phyloP scores from a whole-genome alignment of 2,797 vertebrate species.

The Tauraco hartlaubi region DNA sequence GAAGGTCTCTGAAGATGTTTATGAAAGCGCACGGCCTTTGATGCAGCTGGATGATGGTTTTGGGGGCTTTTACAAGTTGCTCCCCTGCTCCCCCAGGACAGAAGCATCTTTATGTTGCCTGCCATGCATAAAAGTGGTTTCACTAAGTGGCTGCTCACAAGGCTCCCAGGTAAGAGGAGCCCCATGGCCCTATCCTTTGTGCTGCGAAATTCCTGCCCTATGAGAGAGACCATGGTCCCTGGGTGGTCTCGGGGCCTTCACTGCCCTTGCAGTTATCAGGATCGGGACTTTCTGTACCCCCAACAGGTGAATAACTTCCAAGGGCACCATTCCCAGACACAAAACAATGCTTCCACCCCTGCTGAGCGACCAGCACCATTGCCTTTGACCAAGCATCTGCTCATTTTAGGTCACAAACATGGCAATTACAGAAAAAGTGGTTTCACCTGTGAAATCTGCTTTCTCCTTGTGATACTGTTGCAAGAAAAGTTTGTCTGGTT shows the following conservation, averaged over 20 bases:
- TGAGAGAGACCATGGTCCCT: not conserved
- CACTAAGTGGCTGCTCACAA: not conserved
- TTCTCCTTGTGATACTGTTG: not conserved
- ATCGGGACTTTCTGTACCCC: not conserved
- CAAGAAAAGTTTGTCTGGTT: not conserved
- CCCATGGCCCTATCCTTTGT: fast-evolving
- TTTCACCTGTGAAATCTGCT: not conserved
- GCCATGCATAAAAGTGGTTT: not conserved
- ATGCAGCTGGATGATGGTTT: not conserved
- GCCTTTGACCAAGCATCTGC: not conserved
- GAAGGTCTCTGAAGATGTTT: not conserved
- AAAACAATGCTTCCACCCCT: not conserved
- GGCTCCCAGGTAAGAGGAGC: not conserved
- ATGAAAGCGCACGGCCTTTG: fast-evolving
- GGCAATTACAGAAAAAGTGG: not conserved
- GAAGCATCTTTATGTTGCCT: not conserved
- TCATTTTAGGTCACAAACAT: not conserved
- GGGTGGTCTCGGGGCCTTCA: not conserved
- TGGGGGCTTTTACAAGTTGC: fast-evolving
- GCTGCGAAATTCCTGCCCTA: not conserved
- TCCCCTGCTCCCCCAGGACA: not conserved
- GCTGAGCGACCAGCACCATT: not conserved
- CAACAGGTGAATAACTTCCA: not conserved
- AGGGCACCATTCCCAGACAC: not conserved
- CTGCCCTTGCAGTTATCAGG: not conserved